Evolutionary conservation across 53 echinoderm and acorn worm genomes (phyloP).

Genomic region (Temnopleurus reevesii): DNA sequence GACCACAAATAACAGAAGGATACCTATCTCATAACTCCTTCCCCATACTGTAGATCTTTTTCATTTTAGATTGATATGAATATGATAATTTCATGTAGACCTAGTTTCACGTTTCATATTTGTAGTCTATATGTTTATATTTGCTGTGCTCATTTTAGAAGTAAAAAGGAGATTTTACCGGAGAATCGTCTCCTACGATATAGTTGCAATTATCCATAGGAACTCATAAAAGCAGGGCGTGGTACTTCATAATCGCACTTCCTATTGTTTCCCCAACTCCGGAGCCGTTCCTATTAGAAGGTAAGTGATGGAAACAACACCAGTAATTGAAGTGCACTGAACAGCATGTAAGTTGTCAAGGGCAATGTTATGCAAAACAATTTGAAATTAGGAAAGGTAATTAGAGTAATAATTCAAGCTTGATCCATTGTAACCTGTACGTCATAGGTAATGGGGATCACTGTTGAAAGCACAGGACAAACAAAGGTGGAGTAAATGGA

Average conservation of each 20-base stretch:
- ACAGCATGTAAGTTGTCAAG: not conserved
- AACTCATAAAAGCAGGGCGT: not conserved
- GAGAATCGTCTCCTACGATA: no score
- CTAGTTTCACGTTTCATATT: no score
- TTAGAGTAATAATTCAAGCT: constrained; percentile 20
- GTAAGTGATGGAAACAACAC: not conserved
- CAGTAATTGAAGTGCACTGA: not conserved
- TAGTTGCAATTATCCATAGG: no score
- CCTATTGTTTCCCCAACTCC: not conserved
- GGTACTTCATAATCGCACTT: not conserved
- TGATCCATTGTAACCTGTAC: not conserved
- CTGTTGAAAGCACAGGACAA: not conserved
- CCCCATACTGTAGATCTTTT: no score
- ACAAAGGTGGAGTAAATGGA: not conserved
- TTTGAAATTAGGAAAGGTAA: constrained; percentile 10
- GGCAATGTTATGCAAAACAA: constrained; percentile 6
- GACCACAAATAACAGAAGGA: no score
- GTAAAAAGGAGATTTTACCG: no score
- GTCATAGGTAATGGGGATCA: not conserved
- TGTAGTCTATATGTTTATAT: no score
- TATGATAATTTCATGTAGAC: no score
- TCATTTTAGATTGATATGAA: no score
- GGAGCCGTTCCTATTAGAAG: not conserved
- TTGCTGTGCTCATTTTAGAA: no score
- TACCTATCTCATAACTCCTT: no score